A percentile compares a stretch with the other conserved stretches of the same genome.
These are phyloP conservation scores for Melanotaenia duboulayi DNA, from an alignment of 2,113 vertebrate genomes.

Conservation along the genomic window DNA sequence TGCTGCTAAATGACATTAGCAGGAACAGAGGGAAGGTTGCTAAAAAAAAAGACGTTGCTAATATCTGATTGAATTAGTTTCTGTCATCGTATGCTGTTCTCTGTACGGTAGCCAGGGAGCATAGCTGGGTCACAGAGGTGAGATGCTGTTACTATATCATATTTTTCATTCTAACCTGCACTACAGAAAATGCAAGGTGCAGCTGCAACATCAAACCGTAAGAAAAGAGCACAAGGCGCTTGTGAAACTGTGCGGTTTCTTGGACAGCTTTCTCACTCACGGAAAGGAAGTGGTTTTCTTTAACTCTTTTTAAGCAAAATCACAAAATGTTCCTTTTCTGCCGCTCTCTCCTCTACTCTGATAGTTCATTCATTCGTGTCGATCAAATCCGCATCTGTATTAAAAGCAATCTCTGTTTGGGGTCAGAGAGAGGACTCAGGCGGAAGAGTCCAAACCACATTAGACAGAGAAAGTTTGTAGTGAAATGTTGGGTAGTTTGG, in stretches of 20 bases:
- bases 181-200: constrained; percentile 23
- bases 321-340: constrained; percentile 49
- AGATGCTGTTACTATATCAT: not conserved
- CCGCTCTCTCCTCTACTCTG: not conserved
- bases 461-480: constrained; percentile 6
- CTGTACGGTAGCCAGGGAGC: not conserved
- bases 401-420: not conserved
- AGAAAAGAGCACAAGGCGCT: constrained; percentile 24
- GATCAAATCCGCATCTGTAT: not conserved
- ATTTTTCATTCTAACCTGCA: constrained; percentile 14
- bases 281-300: constrained; percentile 56
- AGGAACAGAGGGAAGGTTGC: constrained; percentile 23
- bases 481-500: not conserved
- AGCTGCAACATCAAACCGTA: constrained; percentile 23
- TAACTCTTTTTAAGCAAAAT: constrained; percentile 5
- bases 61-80: not conserved
- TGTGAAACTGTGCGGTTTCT: constrained; percentile 66
- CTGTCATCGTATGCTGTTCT: not conserved
- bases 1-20: constrained; percentile 44
- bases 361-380: constrained; percentile 37
- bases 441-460: constrained; percentile 12
- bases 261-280: constrained; percentile 61
- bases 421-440: constrained; percentile 10
- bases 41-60: not conserved
- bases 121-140: not conserved